Evolutionary conservation across 1,140 invertebrate genomes (phyloP).

Genomic region (Plectrocnemia conspersa): DNA sequence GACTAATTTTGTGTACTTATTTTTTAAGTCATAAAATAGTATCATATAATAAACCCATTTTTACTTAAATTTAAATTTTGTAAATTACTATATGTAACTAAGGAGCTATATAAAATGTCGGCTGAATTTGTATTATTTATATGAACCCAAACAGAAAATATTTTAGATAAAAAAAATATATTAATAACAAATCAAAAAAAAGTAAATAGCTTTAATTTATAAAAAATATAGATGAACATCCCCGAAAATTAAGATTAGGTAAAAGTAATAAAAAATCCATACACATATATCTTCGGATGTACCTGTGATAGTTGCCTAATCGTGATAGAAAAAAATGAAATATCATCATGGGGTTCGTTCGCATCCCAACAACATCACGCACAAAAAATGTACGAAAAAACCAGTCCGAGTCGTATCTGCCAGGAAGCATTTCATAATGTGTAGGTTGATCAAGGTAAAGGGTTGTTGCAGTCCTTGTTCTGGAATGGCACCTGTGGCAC

Average conservation of each 20-base stretch:
- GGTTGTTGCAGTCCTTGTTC: slow-evolving; percentile 20
- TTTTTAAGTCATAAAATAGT: background rate
- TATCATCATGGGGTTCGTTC: slow-evolving; percentile 32
- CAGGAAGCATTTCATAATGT: slow-evolving; percentile 34
- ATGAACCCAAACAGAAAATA: no score
- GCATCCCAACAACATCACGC: slow-evolving; percentile 24
- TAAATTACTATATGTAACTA: no score
- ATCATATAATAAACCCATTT: background rate
- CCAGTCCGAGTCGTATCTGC: slow-evolving; percentile 33
- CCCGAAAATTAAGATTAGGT: slow-evolving; percentile 33
- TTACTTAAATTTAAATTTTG: background rate
- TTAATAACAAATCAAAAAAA: no score
- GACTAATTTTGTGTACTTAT: no score
- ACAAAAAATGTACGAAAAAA: slow-evolving; percentile 34
- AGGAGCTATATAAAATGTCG: no score
- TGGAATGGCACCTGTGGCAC: slow-evolving; percentile 30
- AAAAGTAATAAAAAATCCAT: slow-evolving; percentile 35
- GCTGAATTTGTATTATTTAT: no score
- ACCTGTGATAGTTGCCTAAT: slow-evolving; percentile 31
- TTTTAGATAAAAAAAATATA: no score
- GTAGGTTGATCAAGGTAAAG: slow-evolving; percentile 33
- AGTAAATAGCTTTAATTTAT: background rate
- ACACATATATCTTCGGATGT: slow-evolving; percentile 31
- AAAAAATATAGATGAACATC: slow-evolving; percentile 22
- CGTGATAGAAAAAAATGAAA: slow-evolving; percentile 33